Evolutionary conservation across 2,113 vertebrate genomes (phyloP), one percentile per base, ranked within the genome.

Genomic region (Pantherophis guttatus): DNA sequence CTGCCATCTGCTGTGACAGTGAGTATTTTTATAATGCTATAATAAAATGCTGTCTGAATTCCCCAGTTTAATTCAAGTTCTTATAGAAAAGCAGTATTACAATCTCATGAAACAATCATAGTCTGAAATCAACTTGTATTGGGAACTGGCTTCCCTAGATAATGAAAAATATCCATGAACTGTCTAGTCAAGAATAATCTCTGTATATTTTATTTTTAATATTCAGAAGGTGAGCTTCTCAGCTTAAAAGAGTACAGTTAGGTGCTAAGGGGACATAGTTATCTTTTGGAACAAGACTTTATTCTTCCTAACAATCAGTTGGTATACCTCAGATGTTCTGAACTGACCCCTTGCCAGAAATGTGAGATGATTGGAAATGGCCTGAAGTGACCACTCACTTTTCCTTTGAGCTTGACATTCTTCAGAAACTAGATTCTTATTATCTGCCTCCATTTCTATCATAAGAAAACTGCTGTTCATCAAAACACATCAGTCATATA

Each of bases 341-440:
- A 65, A 29, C 4, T 29, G n/a, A 17, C 5, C 5, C 70, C 70
- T 75, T 75, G n/a, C 6, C 8, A 75, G n/a, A 33, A 75, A 33
- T 75, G 65, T 33, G 70, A 8, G 5, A 33, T 33, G n/a, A 33
- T 19, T 2, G 6, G 15, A 33, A 17, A 33, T 70, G 65, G 29
- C 13, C 65, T 70, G 65, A 33, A 81, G n/a, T 23, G 0, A 5
- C 24, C 29, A 8, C 19, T 0, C 1, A 0, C n/a, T 65, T 52
- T 53, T 94, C 70, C 59, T 86, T 26, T 0, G 0, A 93, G 87
- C 86, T 87, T 55, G 59, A 48, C 48, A 54, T 15, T 1, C 9
- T 59, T 17, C 23, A 57, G 54, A 39, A 58, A 44, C 50, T 39
- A 15, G 24, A 55, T 65, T 44, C 58, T 88, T 9, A 33, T 44